These are phyloP conservation scores for Microctonus aethiopoides DNA, from an alignment of 2,888 invertebrate genomes.

Conservation along the genomic window DNA sequence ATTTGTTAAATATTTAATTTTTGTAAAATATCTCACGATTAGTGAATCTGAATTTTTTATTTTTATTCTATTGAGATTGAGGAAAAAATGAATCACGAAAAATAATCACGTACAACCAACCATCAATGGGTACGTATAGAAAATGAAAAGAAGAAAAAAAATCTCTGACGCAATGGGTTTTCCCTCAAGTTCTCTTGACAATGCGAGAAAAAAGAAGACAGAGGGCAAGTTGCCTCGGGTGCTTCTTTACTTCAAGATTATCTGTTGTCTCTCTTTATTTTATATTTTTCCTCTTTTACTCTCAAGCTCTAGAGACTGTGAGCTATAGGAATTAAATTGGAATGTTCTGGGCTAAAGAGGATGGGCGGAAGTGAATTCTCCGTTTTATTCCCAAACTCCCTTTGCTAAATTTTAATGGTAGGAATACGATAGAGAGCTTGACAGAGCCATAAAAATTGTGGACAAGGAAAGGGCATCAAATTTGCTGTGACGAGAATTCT, in stretches of 20 bases:
- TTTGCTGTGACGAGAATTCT: conserved; percentile 12
- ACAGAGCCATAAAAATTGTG: conserved; percentile 7
- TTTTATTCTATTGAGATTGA: not conserved
- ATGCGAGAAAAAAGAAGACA: conserved; percentile 12
- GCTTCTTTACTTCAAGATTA: not conserved
- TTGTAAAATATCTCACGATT: not conserved
- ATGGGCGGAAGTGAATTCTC: conserved; percentile 2
- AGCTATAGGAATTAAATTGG: conserved; percentile 27
- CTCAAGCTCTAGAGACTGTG: not conserved
- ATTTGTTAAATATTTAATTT: too few relatives aligned
- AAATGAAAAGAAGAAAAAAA: not conserved
- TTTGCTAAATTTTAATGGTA: conserved; percentile 3
- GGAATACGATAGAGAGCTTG: not conserved
- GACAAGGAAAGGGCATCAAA: conserved; percentile 6
- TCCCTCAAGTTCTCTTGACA: conserved; percentile 14
- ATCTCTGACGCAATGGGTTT: conserved; percentile 10
- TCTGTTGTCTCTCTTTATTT: not conserved
- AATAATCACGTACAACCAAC: not conserved
- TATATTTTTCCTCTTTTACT: not conserved
- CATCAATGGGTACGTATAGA: not conserved
- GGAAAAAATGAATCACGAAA: not conserved
- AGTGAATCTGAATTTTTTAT: not conserved
- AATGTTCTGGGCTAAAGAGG: conserved; percentile 25
- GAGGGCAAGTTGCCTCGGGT: conserved; percentile 20
- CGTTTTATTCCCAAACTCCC: not conserved